Evolutionary conservation across 2,113 vertebrate species (phyloP), one percentile per base, ranked within the genome.

Genomic region (Erpornis zantholeuca): DNA sequence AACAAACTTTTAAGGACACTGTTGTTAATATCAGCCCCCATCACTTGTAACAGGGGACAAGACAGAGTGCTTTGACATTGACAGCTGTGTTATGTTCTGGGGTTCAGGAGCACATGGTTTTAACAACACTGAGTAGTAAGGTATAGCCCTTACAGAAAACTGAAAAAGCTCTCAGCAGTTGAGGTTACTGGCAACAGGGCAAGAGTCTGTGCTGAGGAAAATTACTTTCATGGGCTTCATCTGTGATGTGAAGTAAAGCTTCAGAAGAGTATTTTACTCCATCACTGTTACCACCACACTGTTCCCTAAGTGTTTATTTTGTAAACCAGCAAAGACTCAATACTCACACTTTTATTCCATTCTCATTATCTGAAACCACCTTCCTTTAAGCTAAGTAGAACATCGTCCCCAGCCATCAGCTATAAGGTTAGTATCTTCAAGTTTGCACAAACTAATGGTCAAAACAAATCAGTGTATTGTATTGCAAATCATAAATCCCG

Each of bases 401-500:
- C 27, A 23, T 11, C 57, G 56, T 78, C 76, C 90, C 83, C 25
- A 47, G 2, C 79, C 60, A 71, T 47, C 35, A 82, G 35, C 90
- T 57, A 54, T 7, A 5, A 82, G 64, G 53, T 86, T 69, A 72
- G 9, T 45, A 82, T 60, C 92, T 90, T 91, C 64, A 86, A 76
- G 79, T 96, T 79, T 92, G 94, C 94, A 93, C 96, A 95, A 97
- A 98, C 90, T 90, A 94, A 96, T 88, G 93, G 93, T 91, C 96
- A 95, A 94, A 95, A 96, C 71, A 96, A 96, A 97, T 96, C 95
- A 87, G 96, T 69, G 29, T 82, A 93, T 93, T 94, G 84, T 96
- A 93, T 94, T 81, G 93, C 93, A 92, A 97, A 96, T 92, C 96
- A 92, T 96, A 97, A 97, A 97, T 94, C 83, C 94, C 86, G 90